These are phyloP conservation scores for Lepus townsendii DNA, from an alignment of 2,797 vertebrate genomes.

Conservation along the genomic window DNA sequence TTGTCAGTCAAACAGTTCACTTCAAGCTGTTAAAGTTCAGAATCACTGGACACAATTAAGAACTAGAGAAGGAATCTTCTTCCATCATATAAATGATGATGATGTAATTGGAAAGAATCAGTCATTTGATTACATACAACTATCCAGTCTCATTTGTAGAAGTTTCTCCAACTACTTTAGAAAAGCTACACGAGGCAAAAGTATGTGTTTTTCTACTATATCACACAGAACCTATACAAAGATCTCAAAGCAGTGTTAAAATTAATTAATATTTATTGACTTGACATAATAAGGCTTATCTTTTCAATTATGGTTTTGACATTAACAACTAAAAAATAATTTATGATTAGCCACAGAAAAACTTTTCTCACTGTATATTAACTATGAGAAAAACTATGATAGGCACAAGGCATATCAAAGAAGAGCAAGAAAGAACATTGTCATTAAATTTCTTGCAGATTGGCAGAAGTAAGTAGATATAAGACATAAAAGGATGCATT, in stretches of 20 bases:
- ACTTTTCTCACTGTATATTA: neutral
- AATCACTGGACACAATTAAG: slow-evolving; percentile 78
- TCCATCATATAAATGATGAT: slow-evolving; percentile 73
- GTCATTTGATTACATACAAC: slow-evolving; percentile 63
- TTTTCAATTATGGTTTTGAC: slow-evolving; percentile 10
- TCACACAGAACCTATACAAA: neutral
- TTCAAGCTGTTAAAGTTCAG: slow-evolving; percentile 79
- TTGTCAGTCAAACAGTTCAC: slow-evolving; percentile 71
- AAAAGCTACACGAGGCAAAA: neutral
- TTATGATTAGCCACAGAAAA: neutral
- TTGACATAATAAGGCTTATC: slow-evolving; percentile 2
- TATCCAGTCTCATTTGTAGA: slow-evolving; percentile 63
- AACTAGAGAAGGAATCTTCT: slow-evolving; percentile 69
- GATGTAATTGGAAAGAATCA: slow-evolving; percentile 75
- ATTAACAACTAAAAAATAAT: slow-evolving; percentile 26
- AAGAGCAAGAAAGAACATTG: neutral
- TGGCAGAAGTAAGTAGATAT: neutral
- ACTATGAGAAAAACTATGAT: slow-evolving; percentile 12
- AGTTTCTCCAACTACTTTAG: slow-evolving; percentile 33
- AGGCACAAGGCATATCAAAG: neutral
- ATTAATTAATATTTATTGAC: slow-evolving; percentile 17
- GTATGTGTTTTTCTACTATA: neutral
- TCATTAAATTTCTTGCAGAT: neutral
- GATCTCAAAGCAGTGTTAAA: neutral
- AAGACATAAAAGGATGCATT: neutral